phyloP scores from a whole-genome alignment of 1,140 invertebrate species.

The Bombus picipes region DNA sequence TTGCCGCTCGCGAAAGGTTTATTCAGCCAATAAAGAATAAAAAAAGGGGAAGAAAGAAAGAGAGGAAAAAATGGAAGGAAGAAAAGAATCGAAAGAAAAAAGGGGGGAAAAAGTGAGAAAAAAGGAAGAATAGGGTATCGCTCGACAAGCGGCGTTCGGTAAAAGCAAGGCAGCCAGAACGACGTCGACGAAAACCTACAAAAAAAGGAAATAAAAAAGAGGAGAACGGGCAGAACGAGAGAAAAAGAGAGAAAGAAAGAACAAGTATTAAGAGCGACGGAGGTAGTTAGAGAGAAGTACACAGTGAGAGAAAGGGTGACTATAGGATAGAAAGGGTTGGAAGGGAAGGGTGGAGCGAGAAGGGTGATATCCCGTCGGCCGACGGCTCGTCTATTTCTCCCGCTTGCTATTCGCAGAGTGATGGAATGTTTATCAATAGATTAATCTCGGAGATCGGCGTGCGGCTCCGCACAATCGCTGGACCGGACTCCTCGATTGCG shows the following conservation, averaged over 20 bases:
- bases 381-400: constrained; percentile 67
- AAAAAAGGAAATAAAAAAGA: constrained; percentile 25
- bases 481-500: constrained; percentile 67
- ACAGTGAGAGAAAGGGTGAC: constrained; percentile 16
- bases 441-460: constrained; percentile 75
- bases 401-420: constrained; percentile 67
- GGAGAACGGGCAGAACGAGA: background rate
- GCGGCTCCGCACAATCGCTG: constrained; percentile 67
- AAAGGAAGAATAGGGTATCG: constrained; percentile 19
- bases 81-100: background rate
- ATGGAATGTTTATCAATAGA: constrained; percentile 77
- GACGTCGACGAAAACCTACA: constrained; percentile 54
- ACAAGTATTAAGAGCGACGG: background rate
- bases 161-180: constrained; percentile 62
- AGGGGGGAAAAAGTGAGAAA: background rate
- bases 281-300: background rate
- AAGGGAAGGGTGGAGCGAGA: constrained; percentile 2
- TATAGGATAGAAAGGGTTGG: background rate
- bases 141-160: constrained; percentile 56
- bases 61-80: background rate
- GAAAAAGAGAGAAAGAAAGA: constrained; percentile 3
- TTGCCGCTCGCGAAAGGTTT: constrained; percentile 58
- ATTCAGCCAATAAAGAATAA: constrained; percentile 59
- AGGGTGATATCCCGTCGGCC: constrained; percentile 65
- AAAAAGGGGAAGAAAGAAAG: background rate